Conservation (phyloP, 2,888 invertebrate species). For the Disparrhopalites patrizii region DNA sequence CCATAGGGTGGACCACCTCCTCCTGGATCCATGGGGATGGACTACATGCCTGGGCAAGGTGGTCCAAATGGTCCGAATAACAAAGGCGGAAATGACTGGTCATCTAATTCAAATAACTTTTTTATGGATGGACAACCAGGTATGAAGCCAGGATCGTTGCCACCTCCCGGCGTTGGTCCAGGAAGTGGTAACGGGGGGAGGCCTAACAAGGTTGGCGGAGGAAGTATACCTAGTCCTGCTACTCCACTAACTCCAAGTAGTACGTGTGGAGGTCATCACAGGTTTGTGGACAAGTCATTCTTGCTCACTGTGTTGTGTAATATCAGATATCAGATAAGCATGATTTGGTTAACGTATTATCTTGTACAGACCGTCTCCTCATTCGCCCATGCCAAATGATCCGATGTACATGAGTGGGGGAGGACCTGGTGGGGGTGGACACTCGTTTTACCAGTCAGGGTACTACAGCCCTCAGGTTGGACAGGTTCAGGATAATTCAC, state of each 20-base stretch:
- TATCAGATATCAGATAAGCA: no score
- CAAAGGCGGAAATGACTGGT: constrained; percentile 43
- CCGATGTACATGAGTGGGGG: constrained; percentile 42
- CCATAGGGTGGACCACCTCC: constrained; percentile 1
- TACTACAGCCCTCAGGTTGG: constrained; percentile 48
- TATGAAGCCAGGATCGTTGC: constrained; percentile 30
- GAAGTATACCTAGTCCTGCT: constrained; percentile 49
- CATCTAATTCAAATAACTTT: constrained; percentile 37
- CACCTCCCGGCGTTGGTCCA: constrained; percentile 34
- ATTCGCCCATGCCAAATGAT: constrained; percentile 46
- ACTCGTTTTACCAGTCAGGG: constrained; percentile 42
- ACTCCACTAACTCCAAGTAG: constrained; percentile 48
- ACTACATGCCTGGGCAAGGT: constrained; percentile 42
- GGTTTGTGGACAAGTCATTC: no score
- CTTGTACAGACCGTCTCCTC: constrained; percentile 45
- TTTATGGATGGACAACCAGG: constrained; percentile 43
- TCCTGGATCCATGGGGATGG: constrained; percentile 43
- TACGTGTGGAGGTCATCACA: constrained; percentile 47
- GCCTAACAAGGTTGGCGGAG: constrained; percentile 45
- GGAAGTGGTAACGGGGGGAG: constrained; percentile 46
- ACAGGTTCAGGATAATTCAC: constrained; percentile 43
- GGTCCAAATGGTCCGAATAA: constrained; percentile 36
- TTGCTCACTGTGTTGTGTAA: no score
- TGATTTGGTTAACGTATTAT: no score
- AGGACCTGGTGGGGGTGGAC: constrained; percentile 34